Evolutionary conservation across 2,888 invertebrate genomes (phyloP).

Genomic region (Nemurella pictetii): DNA sequence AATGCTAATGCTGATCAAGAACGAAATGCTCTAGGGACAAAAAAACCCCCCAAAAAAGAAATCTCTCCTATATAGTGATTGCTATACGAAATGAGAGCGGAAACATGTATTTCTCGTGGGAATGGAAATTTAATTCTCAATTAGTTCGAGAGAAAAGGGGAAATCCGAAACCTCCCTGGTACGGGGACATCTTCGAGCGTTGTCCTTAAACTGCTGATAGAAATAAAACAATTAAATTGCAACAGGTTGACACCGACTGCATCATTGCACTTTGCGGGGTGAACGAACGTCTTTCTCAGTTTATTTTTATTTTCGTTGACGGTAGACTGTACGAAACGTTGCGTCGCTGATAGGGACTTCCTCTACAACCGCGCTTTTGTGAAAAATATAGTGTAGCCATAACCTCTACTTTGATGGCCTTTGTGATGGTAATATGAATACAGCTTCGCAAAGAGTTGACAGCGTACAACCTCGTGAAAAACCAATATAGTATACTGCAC

Average conservation of each 20-base stretch:
- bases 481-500: not conserved
- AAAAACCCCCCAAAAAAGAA: not conserved
- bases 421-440: not conserved
- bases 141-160: not conserved
- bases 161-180: not conserved
- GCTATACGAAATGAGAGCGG: not conserved
- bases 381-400: not conserved
- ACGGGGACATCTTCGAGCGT: not conserved
- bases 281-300: not conserved
- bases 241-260: not conserved
- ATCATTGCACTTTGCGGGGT: not conserved
- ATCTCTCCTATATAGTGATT: not conserved
- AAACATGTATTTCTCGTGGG: not conserved
- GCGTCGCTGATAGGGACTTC: not conserved
- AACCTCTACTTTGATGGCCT: not conserved
- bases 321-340: not conserved
- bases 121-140: not conserved
- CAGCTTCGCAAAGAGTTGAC: not conserved
- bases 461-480: not conserved
- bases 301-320: not conserved
- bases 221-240: not conserved
- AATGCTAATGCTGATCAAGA: not conserved
- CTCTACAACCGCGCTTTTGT: not conserved
- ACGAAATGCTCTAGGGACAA: not conserved
- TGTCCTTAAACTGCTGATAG: not conserved